phyloP scores from a whole-genome alignment of 2,888 invertebrate species.

The Aproaerema taeniolella region DNA sequence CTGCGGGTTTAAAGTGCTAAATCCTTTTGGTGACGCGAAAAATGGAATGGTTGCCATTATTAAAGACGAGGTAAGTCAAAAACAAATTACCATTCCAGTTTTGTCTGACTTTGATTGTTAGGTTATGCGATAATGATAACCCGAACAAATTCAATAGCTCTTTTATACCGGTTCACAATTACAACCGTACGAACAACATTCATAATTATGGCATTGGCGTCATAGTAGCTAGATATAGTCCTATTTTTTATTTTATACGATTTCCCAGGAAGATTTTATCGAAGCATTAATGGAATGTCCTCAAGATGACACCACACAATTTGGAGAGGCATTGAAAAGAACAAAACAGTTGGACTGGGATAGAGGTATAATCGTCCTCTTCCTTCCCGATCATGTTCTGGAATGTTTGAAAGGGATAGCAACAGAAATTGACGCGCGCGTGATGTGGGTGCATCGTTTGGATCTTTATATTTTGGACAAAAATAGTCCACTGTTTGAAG shows the following conservation, averaged over 20 bases:
- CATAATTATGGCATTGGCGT: not conserved
- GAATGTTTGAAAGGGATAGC: constrained; percentile 21
- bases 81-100: not conserved
- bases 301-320: constrained; percentile 23
- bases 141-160: not conserved
- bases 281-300: constrained; percentile 22
- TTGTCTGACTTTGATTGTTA: not conserved
- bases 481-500: constrained; percentile 21
- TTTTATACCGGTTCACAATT: not conserved
- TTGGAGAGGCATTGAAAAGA: constrained; percentile 25
- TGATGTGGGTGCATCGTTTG: constrained; percentile 12
- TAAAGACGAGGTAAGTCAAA: constrained; percentile 30
- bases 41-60: constrained; percentile 40
- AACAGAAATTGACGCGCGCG: constrained; percentile 17
- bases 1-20: constrained; percentile 43
- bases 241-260: not conserved
- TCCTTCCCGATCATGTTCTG: constrained; percentile 20
- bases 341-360: constrained; percentile 29
- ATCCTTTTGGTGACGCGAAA: constrained; percentile 43
- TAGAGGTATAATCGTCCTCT: constrained; percentile 20
- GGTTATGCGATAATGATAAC: not conserved
- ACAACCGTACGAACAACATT: not conserved
- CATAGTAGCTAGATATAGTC: not conserved
- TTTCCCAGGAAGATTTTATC: constrained; percentile 8
- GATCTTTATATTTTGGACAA: constrained; percentile 22